These are phyloP conservation scores for Phasianus colchicus DNA, from an alignment of 2,113 vertebrate genomes.

Conservation along the genomic window DNA sequence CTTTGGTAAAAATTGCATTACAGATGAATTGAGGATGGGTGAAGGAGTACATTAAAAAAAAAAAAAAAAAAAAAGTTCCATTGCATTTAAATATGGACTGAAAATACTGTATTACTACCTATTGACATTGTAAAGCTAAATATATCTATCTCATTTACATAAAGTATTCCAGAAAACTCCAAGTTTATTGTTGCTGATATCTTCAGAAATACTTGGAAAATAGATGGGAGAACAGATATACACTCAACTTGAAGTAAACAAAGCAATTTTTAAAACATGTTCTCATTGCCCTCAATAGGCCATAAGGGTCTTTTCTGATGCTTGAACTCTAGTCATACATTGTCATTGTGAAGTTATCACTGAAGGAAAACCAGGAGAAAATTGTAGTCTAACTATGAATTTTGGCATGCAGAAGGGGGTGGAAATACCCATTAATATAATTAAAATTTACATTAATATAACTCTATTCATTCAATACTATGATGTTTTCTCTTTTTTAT, in stretches of 20 bases:
- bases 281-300: background rate
- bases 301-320: background rate
- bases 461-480: background rate
- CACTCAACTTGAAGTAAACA: background rate
- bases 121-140: background rate
- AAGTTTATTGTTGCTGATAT: background rate
- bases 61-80: background rate
- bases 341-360: background rate
- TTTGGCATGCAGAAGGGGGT: background rate
- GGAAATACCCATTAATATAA: background rate
- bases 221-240: background rate
- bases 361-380: background rate
- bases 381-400: background rate
- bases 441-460: background rate
- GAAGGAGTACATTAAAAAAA: background rate
- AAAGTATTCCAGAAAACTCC: background rate
- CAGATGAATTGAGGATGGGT: background rate
- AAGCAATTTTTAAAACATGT: background rate
- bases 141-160: background rate
- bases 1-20: background rate
- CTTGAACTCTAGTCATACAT: accelerated
- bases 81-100: background rate
- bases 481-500: background rate
- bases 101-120: background rate
- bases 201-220: background rate